These are phyloP conservation scores for Nymphalis io DNA, from an alignment of 1,140 invertebrate genomes.

Conservation along the genomic window DNA sequence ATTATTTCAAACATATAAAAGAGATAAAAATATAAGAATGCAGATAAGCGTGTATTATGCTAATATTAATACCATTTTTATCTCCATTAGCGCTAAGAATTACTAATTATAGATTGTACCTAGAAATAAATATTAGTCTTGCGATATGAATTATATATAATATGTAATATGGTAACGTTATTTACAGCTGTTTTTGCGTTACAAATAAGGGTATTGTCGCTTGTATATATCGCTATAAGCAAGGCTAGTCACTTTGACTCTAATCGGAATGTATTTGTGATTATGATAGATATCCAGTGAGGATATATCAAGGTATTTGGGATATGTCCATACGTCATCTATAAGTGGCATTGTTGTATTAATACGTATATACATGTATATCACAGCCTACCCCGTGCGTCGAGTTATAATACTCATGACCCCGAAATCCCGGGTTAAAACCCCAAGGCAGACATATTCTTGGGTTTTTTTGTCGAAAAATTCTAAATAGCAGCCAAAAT, in stretches of 20 bases:
- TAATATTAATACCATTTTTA: not conserved
- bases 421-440: too few species aligned
- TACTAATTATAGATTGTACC: not conserved
- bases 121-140: not conserved
- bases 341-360: too few species aligned
- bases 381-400: too few species aligned
- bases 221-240: not conserved
- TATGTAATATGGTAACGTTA: constrained; percentile 3
- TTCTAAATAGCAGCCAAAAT: too few species aligned
- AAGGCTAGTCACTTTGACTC: not conserved
- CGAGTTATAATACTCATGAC: too few species aligned
- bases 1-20: too few species aligned
- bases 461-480: too few species aligned
- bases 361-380: too few species aligned
- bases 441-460: too few species aligned
- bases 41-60: not conserved
- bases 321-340: too few species aligned
- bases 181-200: constrained; percentile 1
- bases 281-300: too few species aligned
- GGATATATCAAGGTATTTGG: too few species aligned
- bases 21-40: not conserved
- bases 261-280: not conserved
- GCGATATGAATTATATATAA: constrained; percentile 4
- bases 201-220: not conserved
- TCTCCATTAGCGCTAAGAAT: not conserved